A percentile compares a stretch with the other conserved stretches of the same genome.
phyloP scores from a whole-genome alignment of 1,140 invertebrate species.

The Cotesia typhae region DNA sequence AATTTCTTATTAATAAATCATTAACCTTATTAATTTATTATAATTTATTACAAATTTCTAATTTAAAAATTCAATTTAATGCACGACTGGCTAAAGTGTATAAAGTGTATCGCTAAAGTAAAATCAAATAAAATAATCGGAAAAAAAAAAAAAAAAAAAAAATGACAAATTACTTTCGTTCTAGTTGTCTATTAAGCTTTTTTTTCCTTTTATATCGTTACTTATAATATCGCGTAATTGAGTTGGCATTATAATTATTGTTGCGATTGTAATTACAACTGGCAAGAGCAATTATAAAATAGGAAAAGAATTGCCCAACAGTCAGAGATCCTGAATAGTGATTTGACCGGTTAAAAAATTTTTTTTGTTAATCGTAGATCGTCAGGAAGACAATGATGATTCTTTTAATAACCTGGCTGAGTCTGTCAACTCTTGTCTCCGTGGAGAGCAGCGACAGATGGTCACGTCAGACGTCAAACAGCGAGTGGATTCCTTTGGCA shows the following conservation, averaged over 20 bases:
- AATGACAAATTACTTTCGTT: constrained; percentile 23
- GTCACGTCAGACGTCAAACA: constrained; percentile 61
- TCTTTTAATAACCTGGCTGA: constrained; percentile 42
- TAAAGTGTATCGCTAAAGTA: no score
- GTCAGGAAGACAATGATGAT: constrained; percentile 43
- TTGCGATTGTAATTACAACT: no score
- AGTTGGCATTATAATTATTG: no score
- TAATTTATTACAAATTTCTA: constrained; percentile 5
- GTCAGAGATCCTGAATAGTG: not conserved
- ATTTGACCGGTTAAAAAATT: not conserved
- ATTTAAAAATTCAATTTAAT: constrained; percentile 21
- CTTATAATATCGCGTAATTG: constrained; percentile 6
- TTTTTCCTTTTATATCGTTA: not conserved
- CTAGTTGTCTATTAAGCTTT: constrained; percentile 8
- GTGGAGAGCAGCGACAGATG: constrained; percentile 51
- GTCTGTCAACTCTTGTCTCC: constrained; percentile 35
- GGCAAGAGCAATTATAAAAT: no score
- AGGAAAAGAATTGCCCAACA: no score
- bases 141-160: not conserved
- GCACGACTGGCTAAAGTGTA: not conserved
- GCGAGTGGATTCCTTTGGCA: constrained; percentile 62
- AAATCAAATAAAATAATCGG: no score
- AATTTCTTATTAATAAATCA: not conserved
- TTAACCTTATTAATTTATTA: constrained; percentile 1
- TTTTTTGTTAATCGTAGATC: constrained; percentile 41